Evolutionary conservation across 1,140 invertebrate species (phyloP).

Genomic region (Pectinophora gossypiella): DNA sequence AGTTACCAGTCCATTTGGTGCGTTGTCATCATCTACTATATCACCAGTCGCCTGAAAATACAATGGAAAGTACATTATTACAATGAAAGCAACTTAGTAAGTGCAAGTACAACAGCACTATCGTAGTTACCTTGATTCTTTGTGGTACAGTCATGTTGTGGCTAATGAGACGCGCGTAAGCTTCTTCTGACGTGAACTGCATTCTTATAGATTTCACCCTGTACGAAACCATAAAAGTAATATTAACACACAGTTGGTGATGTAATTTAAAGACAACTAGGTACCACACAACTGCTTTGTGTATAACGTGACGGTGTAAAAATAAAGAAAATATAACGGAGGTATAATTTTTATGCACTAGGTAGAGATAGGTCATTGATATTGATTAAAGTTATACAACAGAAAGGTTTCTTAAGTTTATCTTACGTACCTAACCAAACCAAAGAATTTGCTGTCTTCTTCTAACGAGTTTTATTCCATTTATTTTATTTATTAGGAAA

Average conservation of each 20-base stretch:
- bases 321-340: background rate
- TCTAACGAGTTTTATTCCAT: background rate
- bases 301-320: background rate
- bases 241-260: background rate
- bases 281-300: too few relatives aligned
- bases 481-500: background rate
- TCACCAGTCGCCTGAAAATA: conserved; percentile 77
- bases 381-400: too few relatives aligned
- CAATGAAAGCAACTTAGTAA: background rate
- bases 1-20: conserved; percentile 76
- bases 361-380: background rate
- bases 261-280: background rate
- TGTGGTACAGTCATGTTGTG: conserved; percentile 71
- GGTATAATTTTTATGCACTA: background rate
- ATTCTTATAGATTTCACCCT: conserved; percentile 24
- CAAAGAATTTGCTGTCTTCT: too few relatives aligned
- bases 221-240: too few relatives aligned
- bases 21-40: conserved; percentile 79
- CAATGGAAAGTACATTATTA: background rate
- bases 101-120: too few relatives aligned
- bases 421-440: too few relatives aligned
- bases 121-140: conserved; percentile 71
- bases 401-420: too few relatives aligned
- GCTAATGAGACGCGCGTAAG: conserved; percentile 64
- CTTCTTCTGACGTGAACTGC: conserved; percentile 64